Evolutionary conservation across 2,888 invertebrate species (phyloP), one percentile per base, ranked within the genome.

Genomic region (Phyllotreta cruciferae): DNA sequence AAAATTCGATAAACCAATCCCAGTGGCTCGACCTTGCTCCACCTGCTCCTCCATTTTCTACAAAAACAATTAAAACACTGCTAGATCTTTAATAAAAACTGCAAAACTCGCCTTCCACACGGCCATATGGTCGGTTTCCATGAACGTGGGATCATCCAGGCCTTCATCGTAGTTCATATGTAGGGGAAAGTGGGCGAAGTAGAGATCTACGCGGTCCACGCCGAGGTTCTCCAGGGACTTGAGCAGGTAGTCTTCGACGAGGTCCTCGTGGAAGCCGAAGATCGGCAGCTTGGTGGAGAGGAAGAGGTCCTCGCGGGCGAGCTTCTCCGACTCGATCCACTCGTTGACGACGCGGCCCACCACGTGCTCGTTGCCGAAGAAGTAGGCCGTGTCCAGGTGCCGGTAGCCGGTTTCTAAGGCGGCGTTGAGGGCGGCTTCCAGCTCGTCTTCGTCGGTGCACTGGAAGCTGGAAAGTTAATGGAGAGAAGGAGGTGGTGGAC

Each of bases 1-100:
- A 77, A 93, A 89, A 79, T 96, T 96, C 0, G 94, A 96, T 4
- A 96, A 77, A 0, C 96, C 96, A 73, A 96, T 92, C 9, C 92
- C 86, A 73, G 88, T 91, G 0, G 90, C 83, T 13, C 88, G 83
- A 0, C 93, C 93, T 0, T 82, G 82, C 35, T 86, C 83, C 24
- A 90, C 89, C 74, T 90, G 84, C 64, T 86, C 84, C 73, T 91
- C 86, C 83, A 92, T 84, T 67, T 85, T 86, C 86, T 90, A 78
- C 13, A 72, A 61, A 47, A 62, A 10, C 14, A 47, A 6, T 11
- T 47, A 2, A 5, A 47, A 8, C 9, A 24, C 10, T 44, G 7
- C 7, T 9, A 5, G 7, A 44, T 6, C 3, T 4, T 8, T 3
- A 44, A 44, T 6, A 7, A 44, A 44, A 38, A 4, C 11, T 7